Percentiles rank a stretch among this genome's conserved stretches.
Evolutionary conservation across 2,888 invertebrate genomes (phyloP).

Genomic region (Caradrina kadenii): DNA sequence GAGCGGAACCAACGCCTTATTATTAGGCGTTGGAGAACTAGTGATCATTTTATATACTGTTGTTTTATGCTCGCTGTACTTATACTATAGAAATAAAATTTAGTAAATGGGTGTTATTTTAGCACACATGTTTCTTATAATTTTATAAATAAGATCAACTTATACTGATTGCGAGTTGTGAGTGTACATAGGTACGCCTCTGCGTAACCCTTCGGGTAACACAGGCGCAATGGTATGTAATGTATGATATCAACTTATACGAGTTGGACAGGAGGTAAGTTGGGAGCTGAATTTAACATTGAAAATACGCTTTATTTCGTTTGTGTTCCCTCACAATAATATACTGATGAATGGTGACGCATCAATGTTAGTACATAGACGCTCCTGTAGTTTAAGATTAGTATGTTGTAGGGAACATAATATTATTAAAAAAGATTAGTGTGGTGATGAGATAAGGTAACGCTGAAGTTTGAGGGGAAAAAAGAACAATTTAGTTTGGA

Average conservation of each 20-base stretch:
- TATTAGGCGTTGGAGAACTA: slow-evolving; percentile 36
- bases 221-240: no score
- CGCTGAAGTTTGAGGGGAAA: neutral
- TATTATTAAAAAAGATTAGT: neutral
- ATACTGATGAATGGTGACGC: neutral
- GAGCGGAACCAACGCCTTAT: slow-evolving; percentile 32
- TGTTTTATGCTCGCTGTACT: slow-evolving; percentile 1
- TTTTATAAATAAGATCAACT: neutral
- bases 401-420: slow-evolving; percentile 3
- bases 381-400: neutral
- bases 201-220: no score
- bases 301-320: neutral
- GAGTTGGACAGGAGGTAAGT: neutral
- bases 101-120: neutral
- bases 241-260: neutral
- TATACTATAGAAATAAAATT: neutral
- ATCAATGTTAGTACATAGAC: neutral
- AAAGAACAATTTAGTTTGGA: slow-evolving; percentile 23
- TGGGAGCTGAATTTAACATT: neutral
- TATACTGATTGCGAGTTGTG: no score
- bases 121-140: neutral
- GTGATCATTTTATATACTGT: slow-evolving; percentile 27
- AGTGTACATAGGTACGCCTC: no score
- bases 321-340: neutral
- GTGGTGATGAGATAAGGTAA: neutral